These are phyloP conservation scores for Dryas iulia DNA, from an alignment of 1,140 invertebrate genomes.

Conservation along the genomic window DNA sequence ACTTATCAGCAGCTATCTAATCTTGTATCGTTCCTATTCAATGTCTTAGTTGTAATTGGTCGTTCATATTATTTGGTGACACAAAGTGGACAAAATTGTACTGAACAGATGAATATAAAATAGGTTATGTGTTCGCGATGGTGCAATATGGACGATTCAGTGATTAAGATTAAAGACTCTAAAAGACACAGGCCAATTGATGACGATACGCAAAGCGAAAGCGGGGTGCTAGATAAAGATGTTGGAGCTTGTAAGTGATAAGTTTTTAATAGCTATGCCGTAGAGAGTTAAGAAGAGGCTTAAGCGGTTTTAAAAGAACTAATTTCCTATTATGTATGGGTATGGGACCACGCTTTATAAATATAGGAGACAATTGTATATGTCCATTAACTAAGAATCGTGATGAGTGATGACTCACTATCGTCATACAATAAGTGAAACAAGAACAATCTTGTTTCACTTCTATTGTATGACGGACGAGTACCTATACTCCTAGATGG, in stretches of 20 bases:
- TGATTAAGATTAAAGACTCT: slow-evolving; percentile 31
- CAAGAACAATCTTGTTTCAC: too few relatives aligned
- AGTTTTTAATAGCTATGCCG: background rate
- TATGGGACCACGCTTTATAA: too few relatives aligned
- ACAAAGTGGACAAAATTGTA: slow-evolving; percentile 30
- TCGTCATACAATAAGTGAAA: too few relatives aligned
- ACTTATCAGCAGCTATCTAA: slow-evolving; percentile 71
- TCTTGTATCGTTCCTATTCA: slow-evolving; percentile 53
- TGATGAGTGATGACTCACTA: too few relatives aligned
- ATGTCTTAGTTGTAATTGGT: slow-evolving; percentile 70
- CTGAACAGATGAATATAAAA: slow-evolving; percentile 35
- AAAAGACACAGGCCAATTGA: slow-evolving; percentile 62
- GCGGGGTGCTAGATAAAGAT: slow-evolving; percentile 53
- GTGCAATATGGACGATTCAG: slow-evolving; percentile 57
- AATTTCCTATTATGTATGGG: too few relatives aligned
- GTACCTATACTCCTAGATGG: too few relatives aligned
- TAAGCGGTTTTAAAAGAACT: too few relatives aligned
- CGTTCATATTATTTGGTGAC: slow-evolving; percentile 49
- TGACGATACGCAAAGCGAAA: slow-evolving; percentile 68
- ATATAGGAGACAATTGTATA: too few relatives aligned
- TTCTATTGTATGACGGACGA: too few relatives aligned
- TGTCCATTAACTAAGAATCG: too few relatives aligned
- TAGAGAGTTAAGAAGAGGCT: too few relatives aligned
- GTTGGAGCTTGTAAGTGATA: slow-evolving; percentile 40
- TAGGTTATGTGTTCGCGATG: slow-evolving; percentile 29